phyloP scores from a whole-genome alignment of 2,888 invertebrate species.

The Apomyelois bistriatella region DNA sequence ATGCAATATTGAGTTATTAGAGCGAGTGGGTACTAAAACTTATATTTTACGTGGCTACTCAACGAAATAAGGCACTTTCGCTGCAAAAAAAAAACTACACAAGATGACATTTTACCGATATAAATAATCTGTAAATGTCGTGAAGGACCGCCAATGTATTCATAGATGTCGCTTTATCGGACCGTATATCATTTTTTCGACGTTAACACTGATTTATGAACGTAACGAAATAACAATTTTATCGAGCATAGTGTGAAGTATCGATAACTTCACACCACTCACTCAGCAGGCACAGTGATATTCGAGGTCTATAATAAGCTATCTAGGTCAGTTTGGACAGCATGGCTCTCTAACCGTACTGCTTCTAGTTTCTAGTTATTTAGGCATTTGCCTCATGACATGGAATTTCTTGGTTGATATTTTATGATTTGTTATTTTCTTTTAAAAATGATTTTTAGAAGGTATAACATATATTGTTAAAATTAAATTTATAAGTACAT shows the following conservation, averaged over 20 bases:
- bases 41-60: constrained; percentile 13
- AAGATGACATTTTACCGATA: constrained; percentile 23
- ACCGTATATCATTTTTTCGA: constrained; percentile 60
- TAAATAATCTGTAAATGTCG: constrained; percentile 42
- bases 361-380: too few relatives aligned
- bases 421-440: too few relatives aligned
- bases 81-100: constrained; percentile 19
- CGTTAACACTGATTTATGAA: constrained; percentile 58
- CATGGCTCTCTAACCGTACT: too few relatives aligned
- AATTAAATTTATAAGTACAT: too few relatives aligned
- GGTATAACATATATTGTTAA: too few relatives aligned
- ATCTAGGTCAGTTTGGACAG: too few relatives aligned
- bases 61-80: constrained; percentile 21
- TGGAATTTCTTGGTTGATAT: too few relatives aligned
- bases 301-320: too few relatives aligned
- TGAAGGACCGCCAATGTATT: constrained; percentile 52
- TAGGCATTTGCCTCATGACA: too few relatives aligned
- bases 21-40: constrained; percentile 12
- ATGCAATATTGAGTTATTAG: constrained; percentile 9
- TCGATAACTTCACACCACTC: neutral
- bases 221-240: constrained; percentile 53
- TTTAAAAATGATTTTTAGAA: too few relatives aligned
- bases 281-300: neutral
- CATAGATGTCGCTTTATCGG: constrained; percentile 59
- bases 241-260: constrained; percentile 35